A percentile compares a stretch with the other conserved stretches of the same genome.
phyloP scores from a whole-genome alignment of 2,888 invertebrate genomes.

The Galerucella nymphaeae region DNA sequence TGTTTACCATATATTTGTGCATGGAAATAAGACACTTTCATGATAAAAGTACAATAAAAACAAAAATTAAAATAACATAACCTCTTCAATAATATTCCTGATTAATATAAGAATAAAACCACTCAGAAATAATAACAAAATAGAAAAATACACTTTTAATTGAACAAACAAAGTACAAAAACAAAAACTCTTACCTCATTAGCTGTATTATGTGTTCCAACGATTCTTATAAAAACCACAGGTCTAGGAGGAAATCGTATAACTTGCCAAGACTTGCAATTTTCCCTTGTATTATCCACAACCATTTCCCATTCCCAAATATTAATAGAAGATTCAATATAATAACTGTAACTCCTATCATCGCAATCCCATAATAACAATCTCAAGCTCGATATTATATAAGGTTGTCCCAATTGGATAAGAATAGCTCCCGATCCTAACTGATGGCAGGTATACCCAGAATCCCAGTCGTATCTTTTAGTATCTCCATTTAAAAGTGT shows the following conservation, averaged over 20 bases:
- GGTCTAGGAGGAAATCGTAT: conserved; percentile 86
- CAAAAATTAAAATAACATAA: too few relatives aligned
- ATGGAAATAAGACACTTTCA: too few relatives aligned
- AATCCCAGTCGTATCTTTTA: conserved; percentile 97
- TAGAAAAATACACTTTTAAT: too few relatives aligned
- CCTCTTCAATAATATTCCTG: too few relatives aligned
- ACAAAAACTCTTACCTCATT: conserved; percentile 79
- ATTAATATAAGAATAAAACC: too few relatives aligned
- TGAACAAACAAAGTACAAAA: too few relatives aligned
- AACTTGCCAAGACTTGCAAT: conserved; percentile 95
- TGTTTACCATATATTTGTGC: too few relatives aligned
- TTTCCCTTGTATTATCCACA: conserved; percentile 86
- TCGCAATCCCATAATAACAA: conserved; percentile 98
- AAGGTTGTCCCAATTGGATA: conserved; percentile 95
- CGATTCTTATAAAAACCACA: conserved; percentile 92
- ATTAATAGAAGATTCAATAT: conserved; percentile 94
- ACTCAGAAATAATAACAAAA: too few relatives aligned
- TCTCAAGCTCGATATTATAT: conserved; percentile 89
- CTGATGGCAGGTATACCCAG: conserved; percentile 98
- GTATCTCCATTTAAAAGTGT: conserved; percentile 96
- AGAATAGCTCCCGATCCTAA: conserved; percentile 93
- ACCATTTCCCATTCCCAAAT: conserved; percentile 92
- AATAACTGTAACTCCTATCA: conserved; percentile 94
- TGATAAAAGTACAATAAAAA: too few relatives aligned
- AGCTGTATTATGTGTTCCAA: conserved; percentile 96